These are phyloP conservation scores for Cinclus mexicanus DNA, from an alignment of 2,113 vertebrate genomes.

Conservation along the genomic window DNA sequence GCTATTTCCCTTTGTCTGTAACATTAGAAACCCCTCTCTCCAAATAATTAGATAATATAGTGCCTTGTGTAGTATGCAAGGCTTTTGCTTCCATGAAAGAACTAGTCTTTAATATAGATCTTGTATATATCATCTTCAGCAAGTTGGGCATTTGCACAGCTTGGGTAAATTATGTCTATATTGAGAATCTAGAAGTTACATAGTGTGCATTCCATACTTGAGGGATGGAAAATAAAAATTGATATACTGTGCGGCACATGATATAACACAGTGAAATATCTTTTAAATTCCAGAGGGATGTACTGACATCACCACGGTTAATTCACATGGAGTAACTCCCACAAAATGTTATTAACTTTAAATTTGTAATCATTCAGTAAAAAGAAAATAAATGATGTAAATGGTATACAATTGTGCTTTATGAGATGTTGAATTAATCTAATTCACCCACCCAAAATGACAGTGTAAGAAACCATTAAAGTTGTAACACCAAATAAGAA, in stretches of 20 bases:
- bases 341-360: constrained; percentile 70
- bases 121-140: constrained; percentile 65
- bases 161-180: constrained; percentile 80
- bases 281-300: constrained; percentile 71
- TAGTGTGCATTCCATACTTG: constrained; percentile 77
- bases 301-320: constrained; percentile 76
- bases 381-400: constrained; percentile 75
- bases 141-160: constrained; percentile 72
- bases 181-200: constrained; percentile 79
- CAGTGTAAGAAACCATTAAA: constrained; percentile 43
- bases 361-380: constrained; percentile 68
- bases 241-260: constrained; percentile 79
- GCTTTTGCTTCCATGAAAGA: constrained; percentile 63
- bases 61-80: constrained; percentile 29
- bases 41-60: constrained; percentile 44
- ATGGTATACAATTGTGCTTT: constrained; percentile 55
- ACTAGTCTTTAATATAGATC: constrained; percentile 70
- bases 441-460: constrained; percentile 4
- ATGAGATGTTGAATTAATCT: constrained; percentile 56
- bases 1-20: constrained; percentile 50
- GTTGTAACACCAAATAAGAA: constrained; percentile 54
- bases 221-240: constrained; percentile 83
- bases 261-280: constrained; percentile 78
- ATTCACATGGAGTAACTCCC: constrained; percentile 69
- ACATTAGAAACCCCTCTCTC: background rate